phyloP scores from a whole-genome alignment of 2,888 invertebrate genomes.

The Drosophila cognata region DNA sequence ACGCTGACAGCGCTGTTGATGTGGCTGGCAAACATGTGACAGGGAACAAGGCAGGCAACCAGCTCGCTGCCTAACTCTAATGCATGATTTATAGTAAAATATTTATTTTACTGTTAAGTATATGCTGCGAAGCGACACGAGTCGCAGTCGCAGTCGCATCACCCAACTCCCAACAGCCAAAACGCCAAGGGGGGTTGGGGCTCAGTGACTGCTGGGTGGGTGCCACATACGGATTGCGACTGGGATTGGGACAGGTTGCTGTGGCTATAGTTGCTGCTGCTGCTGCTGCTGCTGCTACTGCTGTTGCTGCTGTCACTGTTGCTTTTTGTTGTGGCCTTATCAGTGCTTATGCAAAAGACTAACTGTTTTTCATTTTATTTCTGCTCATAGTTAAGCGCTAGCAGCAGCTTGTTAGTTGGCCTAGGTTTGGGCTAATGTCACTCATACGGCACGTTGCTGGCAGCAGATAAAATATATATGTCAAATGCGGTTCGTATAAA shows the following conservation, averaged over 20 bases:
- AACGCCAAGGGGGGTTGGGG: constrained; percentile 1
- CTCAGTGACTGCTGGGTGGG: constrained; percentile 58
- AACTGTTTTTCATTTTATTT: constrained; percentile 64
- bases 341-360: constrained; percentile 77
- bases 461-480: constrained; percentile 71
- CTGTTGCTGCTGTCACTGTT: constrained; percentile 43
- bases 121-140: constrained; percentile 58
- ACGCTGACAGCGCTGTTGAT: constrained; percentile 46
- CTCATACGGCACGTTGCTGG: constrained; percentile 77
- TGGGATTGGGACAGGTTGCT: constrained; percentile 62
- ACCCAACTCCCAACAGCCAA: constrained; percentile 8
- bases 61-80: constrained; percentile 63
- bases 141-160: constrained; percentile 24
- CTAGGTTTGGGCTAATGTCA: constrained; percentile 71
- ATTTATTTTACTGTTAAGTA: constrained; percentile 82
- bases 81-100: constrained; percentile 81
- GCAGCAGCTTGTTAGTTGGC: constrained; percentile 59
- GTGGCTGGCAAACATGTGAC: constrained; percentile 71
- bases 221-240: constrained; percentile 47
- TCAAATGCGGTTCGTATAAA: constrained; percentile 72
- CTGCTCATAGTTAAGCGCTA: constrained; percentile 1
- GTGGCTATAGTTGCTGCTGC: constrained; percentile 17
- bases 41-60: constrained; percentile 72
- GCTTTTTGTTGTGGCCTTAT: constrained; percentile 74
- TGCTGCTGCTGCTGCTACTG: constrained; percentile 19